phyloP scores from a whole-genome alignment of 2,888 invertebrate species.

The Philhelius pedissequus region DNA sequence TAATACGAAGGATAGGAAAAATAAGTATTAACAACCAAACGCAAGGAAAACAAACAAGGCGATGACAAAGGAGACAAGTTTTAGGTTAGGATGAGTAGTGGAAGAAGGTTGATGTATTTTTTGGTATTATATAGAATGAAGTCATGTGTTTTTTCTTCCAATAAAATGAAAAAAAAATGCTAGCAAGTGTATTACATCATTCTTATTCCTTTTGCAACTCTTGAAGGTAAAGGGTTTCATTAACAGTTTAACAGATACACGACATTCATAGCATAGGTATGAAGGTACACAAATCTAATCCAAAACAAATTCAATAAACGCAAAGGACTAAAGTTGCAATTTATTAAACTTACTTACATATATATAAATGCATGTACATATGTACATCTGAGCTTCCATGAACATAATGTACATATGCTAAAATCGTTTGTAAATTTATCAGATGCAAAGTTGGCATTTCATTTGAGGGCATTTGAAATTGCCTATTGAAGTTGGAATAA shows the following conservation, averaged over 20 bases:
- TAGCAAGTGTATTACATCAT: neutral
- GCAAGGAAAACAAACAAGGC: neutral
- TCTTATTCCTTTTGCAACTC: neutral
- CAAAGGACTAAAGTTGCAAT: neutral
- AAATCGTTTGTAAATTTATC: neutral
- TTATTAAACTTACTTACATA: neutral
- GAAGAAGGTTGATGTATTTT: no score
- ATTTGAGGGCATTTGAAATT: constrained; percentile 4
- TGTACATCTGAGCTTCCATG: neutral
- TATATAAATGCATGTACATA: no score
- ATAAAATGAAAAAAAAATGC: neutral
- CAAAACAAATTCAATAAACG: neutral
- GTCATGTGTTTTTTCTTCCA: neutral
- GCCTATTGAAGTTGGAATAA: neutral
- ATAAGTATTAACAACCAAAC: neutral
- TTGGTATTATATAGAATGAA: neutral
- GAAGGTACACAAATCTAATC: neutral
- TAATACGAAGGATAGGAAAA: neutral
- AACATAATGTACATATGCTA: neutral
- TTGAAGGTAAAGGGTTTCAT: neutral
- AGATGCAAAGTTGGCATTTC: constrained; percentile 3
- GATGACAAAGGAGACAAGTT: neutral
- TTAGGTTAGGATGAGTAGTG: neutral
- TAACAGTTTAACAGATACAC: neutral
- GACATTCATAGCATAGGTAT: neutral